phyloP scores from a whole-genome alignment of 2,113 vertebrate genomes.

The Eptatretus burgeri region DNA sequence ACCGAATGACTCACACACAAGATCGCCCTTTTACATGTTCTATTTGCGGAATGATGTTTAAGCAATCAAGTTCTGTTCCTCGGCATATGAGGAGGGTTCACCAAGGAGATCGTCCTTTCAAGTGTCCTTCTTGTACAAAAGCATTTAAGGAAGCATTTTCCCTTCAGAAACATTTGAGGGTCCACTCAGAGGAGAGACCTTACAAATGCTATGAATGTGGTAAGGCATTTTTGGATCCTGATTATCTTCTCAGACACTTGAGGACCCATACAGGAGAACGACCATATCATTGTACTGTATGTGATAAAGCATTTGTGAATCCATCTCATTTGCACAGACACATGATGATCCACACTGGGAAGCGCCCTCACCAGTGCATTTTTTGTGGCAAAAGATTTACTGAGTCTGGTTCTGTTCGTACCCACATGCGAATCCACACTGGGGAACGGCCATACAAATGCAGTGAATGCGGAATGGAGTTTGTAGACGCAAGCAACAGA shows the following conservation, averaged over 20 bases:
- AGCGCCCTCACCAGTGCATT: constrained; percentile 6
- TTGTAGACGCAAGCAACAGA: background rate
- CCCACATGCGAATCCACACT: constrained; percentile 3
- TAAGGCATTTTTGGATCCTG: background rate
- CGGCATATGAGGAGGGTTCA: background rate
- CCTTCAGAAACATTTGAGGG: background rate
- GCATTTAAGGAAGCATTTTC: background rate
- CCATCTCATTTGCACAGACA: background rate
- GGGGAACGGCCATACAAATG: constrained; percentile 7
- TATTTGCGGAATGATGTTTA: constrained; percentile 1
- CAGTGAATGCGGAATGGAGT: constrained; percentile 2
- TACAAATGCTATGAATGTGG: background rate
- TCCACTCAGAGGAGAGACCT: background rate
- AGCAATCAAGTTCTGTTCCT: background rate
- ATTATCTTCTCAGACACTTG: background rate
- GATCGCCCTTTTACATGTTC: background rate
- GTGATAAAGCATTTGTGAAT: constrained; percentile 4
- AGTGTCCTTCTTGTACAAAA: background rate
- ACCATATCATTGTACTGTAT: constrained; percentile 5
- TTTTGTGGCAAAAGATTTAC: constrained; percentile 4
- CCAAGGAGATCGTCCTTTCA: background rate
- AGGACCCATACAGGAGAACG: constrained; percentile 7
- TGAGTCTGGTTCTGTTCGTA: background rate
- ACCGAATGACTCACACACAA: constrained; percentile 1
- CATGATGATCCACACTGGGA: constrained; percentile 1